These are phyloP conservation scores for Epinephelus moara DNA, from an alignment of 2,113 vertebrate genomes.

Conservation along the genomic window DNA sequence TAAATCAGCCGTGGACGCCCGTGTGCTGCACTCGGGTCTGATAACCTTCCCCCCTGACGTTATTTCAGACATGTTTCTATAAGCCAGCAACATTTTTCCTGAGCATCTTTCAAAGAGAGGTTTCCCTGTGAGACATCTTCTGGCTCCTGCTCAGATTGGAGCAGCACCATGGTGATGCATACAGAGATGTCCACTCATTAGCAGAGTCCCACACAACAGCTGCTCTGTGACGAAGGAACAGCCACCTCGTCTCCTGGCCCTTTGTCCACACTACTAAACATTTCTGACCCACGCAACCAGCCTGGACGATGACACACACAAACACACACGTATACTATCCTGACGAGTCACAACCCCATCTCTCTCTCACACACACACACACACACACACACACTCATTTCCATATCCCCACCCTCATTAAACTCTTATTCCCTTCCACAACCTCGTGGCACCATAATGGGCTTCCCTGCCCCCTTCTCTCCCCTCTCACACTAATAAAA, in stretches of 20 bases:
- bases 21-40: background rate
- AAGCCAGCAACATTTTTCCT: slow-evolving; percentile 12
- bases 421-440: slow-evolving; percentile 65
- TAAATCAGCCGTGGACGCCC: slow-evolving; percentile 27
- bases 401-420: slow-evolving; percentile 76
- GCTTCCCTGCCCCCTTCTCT: slow-evolving; percentile 55
- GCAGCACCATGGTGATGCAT: slow-evolving; percentile 74
- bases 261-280: slow-evolving; percentile 70
- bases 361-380: slow-evolving; percentile 40
- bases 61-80: slow-evolving; percentile 12
- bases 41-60: background rate
- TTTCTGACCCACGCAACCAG: slow-evolving; percentile 72
- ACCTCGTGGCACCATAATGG: slow-evolving; percentile 62
- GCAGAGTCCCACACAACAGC: slow-evolving; percentile 83
- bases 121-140: slow-evolving; percentile 61
- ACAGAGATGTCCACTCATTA: slow-evolving; percentile 81
- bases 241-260: slow-evolving; percentile 71
- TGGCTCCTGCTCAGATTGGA: slow-evolving; percentile 62
- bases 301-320: slow-evolving; percentile 42
- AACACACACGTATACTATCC: slow-evolving; percentile 38
- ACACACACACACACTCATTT: slow-evolving; percentile 61
- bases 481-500: slow-evolving; percentile 73
- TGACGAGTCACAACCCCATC: slow-evolving; percentile 42
- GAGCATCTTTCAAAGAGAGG: slow-evolving; percentile 21
- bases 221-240: slow-evolving; percentile 77